Percentiles rank a stretch among this genome's conserved stretches.
Conservation (phyloP, 2,113 vertebrate species). For the Stigmatopora argus region DNA sequence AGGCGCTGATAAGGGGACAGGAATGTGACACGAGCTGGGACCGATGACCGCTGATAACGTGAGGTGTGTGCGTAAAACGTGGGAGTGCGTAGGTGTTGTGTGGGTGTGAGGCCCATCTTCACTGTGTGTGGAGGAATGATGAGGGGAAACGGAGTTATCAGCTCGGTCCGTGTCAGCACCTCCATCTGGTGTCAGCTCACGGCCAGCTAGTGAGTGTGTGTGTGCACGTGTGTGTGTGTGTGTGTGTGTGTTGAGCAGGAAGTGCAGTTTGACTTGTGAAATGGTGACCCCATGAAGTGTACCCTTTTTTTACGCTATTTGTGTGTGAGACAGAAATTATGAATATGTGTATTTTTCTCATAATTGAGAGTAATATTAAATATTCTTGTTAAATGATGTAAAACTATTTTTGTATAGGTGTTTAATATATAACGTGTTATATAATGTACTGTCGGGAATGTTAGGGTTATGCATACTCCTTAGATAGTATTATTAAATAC, state of each 20-base stretch:
- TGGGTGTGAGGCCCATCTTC: constrained; percentile 39
- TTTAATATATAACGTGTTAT: too few relatives aligned
- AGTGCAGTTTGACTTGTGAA: constrained; percentile 62
- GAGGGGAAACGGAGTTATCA: constrained; percentile 58
- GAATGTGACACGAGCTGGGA: constrained; percentile 57
- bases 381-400: too few relatives aligned
- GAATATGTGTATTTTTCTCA: not conserved
- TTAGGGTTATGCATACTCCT: too few relatives aligned
- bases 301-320: constrained; percentile 17
- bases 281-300: constrained; percentile 49
- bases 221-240: not conserved
- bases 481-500: too few relatives aligned
- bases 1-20: constrained; percentile 63
- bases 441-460: too few relatives aligned
- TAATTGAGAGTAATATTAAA: too few relatives aligned
- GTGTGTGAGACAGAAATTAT: constrained; percentile 1
- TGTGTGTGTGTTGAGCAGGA: constrained; percentile 56
- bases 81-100: constrained; percentile 7
- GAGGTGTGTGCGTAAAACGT: constrained; percentile 14
- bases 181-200: constrained; percentile 55
- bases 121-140: constrained; percentile 53
- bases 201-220: constrained; percentile 24
- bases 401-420: too few relatives aligned
- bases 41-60: constrained; percentile 58
- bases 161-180: constrained; percentile 61